Conservation (phyloP, 1,140 invertebrate genomes). For the Achroia grisella region DNA sequence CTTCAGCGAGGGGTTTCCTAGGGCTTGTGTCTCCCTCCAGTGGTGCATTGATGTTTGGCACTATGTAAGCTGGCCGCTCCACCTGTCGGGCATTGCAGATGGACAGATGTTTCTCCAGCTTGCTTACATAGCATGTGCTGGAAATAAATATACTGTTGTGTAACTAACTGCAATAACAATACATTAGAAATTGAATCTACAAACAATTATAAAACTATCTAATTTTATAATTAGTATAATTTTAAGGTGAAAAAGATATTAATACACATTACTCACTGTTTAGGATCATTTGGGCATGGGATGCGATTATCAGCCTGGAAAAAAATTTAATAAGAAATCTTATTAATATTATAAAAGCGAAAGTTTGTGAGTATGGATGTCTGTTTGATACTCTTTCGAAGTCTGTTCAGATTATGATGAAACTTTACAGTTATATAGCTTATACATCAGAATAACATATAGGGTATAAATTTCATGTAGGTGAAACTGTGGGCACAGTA, state of each 20-base stretch:
- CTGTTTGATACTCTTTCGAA: no score
- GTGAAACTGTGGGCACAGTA: no score
- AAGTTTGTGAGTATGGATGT: no score
- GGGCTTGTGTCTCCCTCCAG: conserved; percentile 27
- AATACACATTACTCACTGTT: conserved; percentile 79
- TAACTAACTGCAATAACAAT: no score
- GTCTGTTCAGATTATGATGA: no score
- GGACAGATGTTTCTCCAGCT: conserved; percentile 81
- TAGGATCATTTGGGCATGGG: conserved; percentile 80
- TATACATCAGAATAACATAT: no score
- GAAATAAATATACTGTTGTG: conserved; percentile 8
- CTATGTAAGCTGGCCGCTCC: conserved; percentile 75
- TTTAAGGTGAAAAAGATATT: background rate
- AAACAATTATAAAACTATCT: no score
- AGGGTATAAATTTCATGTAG: no score
- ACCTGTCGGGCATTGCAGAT: conserved; percentile 82
- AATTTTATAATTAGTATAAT: background rate
- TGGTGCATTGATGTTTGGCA: conserved; percentile 76
- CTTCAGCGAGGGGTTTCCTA: conserved; percentile 54
- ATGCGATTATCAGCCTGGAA: conserved; percentile 69
- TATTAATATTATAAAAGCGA: no score
- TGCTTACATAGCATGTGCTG: conserved; percentile 83
- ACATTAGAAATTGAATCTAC: no score
- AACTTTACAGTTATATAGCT: no score
- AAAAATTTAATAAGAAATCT: background rate